Evolutionary conservation across 2,888 invertebrate species (phyloP), one percentile per base, ranked within the genome.

Genomic region (Drosophila anomalipes): DNA sequence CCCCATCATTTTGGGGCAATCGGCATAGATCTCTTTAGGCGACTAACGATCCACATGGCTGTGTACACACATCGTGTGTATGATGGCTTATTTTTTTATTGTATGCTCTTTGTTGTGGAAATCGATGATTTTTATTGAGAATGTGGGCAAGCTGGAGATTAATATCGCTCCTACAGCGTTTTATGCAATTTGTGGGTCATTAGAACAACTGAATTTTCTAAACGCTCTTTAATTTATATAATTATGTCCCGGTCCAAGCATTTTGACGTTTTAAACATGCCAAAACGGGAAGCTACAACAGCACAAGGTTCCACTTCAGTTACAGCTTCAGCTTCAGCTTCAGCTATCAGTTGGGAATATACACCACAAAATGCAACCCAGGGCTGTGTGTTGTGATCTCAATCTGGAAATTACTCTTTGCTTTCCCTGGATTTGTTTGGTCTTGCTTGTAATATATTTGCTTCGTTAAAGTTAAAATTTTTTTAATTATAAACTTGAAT

Each of bases 221-320:
- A 86, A 87, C 75, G 77, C 70, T 81, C 59, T 81, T 85, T 77
- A 78, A 87, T 83, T 81, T 70, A 79, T 87, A 82, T 83, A 87
- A 86, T 85, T 85, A 85, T 77, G 73, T 22, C 59, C 56, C 57
- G 54, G 44, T 41, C 47, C 56, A 53, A 39, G 39, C 63, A 59
- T 74, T 67, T 56, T 65, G 59, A 65, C 62, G 68, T 72, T 66
- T 72, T 61, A 70, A 69, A 57, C 71, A 59, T 35, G 28, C 67
- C 64, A 73, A 65, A 70, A 22, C 16, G 58, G 35, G 53, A 65
- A 81, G 16, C 16, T 1, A 37, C 37, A 37, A 7, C 37, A 37
- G 3, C 19, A 6, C 3, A 37, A 16, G 70, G 44, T 12, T 19
- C 62, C 54, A 26, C 3, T 52, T 37, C 39, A 58, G 53, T 41